Base-by-base conservation (phyloP, 2,113 vertebrate species). In the Eptesicus fuscus region DNA sequence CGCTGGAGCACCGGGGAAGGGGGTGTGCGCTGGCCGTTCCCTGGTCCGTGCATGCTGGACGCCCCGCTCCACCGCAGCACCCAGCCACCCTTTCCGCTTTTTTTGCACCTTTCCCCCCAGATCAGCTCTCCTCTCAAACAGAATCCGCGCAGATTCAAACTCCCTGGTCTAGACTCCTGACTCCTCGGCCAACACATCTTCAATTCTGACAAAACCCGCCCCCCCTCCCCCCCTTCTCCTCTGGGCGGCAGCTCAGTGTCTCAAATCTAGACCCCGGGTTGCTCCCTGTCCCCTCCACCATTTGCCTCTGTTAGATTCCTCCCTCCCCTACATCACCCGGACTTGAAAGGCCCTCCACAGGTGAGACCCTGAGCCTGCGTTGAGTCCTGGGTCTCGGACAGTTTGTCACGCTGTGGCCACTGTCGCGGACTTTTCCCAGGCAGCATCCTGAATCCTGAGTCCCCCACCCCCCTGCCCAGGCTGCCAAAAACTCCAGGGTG, bases 121-220 rank as follows among this genome's bases (percentile, higher is more conserved):
- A 40, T 30, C 35, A 7, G 37, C n/a, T 47, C 91, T 30, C 14
- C 61, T 16, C 47, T 53, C 4, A 20, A 18, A 20, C 40, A 2
- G 49, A 83, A 59, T 23, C 53, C 4, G 13, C 11, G 9, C 1
- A 1, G 59, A 37, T 20, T 9, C 51, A 17, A 1, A 44, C n/a
- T 18, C 42, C 25, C 63, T 14, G 67, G 78, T 96, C 94, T 94
- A 89, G 93, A 90, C 93, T 67, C 95, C 96, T 9, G 88, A 69
- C 88, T 91, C 42, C 95, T 0, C 61, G 88, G 96, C 77, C 90
- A 94, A 74, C 86, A 32, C 56, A 2, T 17, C 88, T 30, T 14
- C 16, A 32, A 28, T 51, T 74, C 49, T 22, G 8, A 87, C 51
- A 11, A 51, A 77, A 28, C 3, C 37, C 22, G 32, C 40, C 17